Evolutionary conservation across 1,140 invertebrate species (phyloP).

Genomic region (Dendroctonus valens): DNA sequence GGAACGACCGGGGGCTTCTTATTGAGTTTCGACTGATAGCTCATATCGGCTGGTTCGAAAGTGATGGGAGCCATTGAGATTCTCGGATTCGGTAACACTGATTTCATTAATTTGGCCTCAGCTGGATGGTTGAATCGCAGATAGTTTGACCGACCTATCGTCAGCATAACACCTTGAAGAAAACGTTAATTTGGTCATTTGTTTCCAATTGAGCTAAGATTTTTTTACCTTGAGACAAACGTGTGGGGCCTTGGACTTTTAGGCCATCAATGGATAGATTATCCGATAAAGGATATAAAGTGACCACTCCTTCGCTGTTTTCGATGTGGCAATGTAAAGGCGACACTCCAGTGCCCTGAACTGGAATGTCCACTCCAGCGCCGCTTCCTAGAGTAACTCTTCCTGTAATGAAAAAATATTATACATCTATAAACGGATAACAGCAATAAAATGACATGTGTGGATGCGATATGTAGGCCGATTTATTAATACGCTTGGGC

Average conservation of each 20-base stretch:
- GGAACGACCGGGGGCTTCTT: slow-evolving; percentile 57
- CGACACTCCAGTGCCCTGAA: slow-evolving; percentile 79
- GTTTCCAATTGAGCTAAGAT: not conserved
- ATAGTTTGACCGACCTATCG: slow-evolving; percentile 82
- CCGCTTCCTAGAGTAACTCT: slow-evolving; percentile 71
- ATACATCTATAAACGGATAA: not conserved
- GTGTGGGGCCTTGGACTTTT: slow-evolving; percentile 61
- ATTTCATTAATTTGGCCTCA: slow-evolving; percentile 81
- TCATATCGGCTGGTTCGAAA: slow-evolving; percentile 52
- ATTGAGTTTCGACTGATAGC: slow-evolving; percentile 42
- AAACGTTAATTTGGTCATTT: not conserved
- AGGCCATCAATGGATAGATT: slow-evolving; percentile 70
- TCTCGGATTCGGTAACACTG: slow-evolving; percentile 69
- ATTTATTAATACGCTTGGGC: too few relatives aligned
- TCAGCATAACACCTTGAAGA: slow-evolving; percentile 76
- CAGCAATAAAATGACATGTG: not conserved
- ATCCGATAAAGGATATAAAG: slow-evolving; percentile 71
- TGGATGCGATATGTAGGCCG: not conserved
- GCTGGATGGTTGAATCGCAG: slow-evolving; percentile 88
- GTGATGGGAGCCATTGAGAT: slow-evolving; percentile 75
- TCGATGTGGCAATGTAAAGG: slow-evolving; percentile 81
- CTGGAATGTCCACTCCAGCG: slow-evolving; percentile 71
- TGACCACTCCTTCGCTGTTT: slow-evolving; percentile 77
- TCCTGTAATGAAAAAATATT: slow-evolving; percentile 57
- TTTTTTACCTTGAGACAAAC: slow-evolving; percentile 75